A percentile compares a stretch with the other conserved stretches of the same genome.
These are phyloP conservation scores for Brachionichthys hirsutus DNA, from an alignment of 2,113 vertebrate species.

Conservation along the genomic window DNA sequence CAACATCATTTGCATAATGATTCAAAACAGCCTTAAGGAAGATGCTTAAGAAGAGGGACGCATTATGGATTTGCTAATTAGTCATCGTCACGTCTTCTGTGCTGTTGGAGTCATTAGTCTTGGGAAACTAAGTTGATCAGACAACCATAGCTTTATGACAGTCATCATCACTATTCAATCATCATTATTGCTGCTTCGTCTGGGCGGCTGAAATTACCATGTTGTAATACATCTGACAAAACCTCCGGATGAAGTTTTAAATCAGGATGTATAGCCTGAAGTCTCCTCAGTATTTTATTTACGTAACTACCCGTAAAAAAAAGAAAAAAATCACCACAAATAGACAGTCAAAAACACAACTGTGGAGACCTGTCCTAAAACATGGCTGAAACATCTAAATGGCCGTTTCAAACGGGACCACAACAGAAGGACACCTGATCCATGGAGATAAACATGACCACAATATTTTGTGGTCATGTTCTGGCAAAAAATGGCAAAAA, in stretches of 20 bases:
- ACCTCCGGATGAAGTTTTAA: constrained; percentile 44
- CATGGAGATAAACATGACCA: too few species aligned
- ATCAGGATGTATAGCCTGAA: constrained; percentile 23
- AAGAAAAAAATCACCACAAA: not conserved
- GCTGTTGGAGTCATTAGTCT: constrained; percentile 70
- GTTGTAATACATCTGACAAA: constrained; percentile 50
- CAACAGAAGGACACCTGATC: too few species aligned
- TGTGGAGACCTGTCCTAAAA: too few species aligned
- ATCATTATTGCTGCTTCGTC: constrained; percentile 65
- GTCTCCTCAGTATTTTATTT: constrained; percentile 18
- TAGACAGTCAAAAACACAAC: too few species aligned
- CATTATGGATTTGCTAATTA: constrained; percentile 81
- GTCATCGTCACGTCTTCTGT: constrained; percentile 70
- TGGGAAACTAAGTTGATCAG: constrained; percentile 75
- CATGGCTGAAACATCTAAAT: too few species aligned
- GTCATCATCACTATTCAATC: constrained; percentile 73
- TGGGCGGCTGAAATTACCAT: constrained; percentile 47
- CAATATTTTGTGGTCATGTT: too few species aligned
- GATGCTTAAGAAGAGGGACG: constrained; percentile 74
- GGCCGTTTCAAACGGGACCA: too few species aligned
- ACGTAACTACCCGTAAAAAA: constrained; percentile 10
- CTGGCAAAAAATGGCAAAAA: too few species aligned
- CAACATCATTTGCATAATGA: constrained; percentile 80
- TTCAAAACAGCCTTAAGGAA: constrained; percentile 75
- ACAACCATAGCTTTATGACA: constrained; percentile 76